Conservation (phyloP, 2,888 invertebrate species). For the Coenonympha arcania region DNA sequence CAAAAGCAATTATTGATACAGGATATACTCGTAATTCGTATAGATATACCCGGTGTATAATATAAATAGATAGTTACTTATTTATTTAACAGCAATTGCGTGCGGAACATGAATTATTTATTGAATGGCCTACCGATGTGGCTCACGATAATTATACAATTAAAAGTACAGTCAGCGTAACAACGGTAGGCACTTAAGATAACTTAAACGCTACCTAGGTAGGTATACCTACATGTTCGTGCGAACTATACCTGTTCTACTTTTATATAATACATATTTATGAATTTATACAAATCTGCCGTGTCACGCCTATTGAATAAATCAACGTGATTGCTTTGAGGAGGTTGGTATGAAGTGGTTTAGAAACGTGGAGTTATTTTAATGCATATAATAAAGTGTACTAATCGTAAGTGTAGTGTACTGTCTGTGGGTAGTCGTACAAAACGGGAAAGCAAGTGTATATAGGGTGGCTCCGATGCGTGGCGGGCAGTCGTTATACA, state of each 20-base stretch:
- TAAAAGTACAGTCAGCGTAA: conserved; percentile 22
- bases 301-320: conserved; percentile 12
- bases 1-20: conserved; percentile 19
- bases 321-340: conserved; percentile 4
- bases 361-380: too few species aligned
- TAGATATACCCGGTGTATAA: too few species aligned
- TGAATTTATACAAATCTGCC: conserved; percentile 5
- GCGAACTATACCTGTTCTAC: conserved; percentile 15
- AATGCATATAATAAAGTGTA: too few species aligned
- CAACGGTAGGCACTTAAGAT: conserved; percentile 20
- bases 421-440: too few species aligned
- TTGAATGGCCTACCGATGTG: conserved; percentile 28
- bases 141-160: conserved; percentile 24
- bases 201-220: too few species aligned
- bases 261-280: conserved; percentile 11
- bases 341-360: conserved; percentile 5
- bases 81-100: conserved; percentile 26
- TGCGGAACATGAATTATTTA: conserved; percentile 23
- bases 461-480: too few species aligned
- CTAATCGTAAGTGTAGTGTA: too few species aligned
- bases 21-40: conserved; percentile 15
- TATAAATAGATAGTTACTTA: not conserved
- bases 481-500: too few species aligned
- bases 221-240: too few species aligned
- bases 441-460: too few species aligned